Evolutionary conservation across 2,113 vertebrate species (phyloP).

Genomic region (Parus major): DNA sequence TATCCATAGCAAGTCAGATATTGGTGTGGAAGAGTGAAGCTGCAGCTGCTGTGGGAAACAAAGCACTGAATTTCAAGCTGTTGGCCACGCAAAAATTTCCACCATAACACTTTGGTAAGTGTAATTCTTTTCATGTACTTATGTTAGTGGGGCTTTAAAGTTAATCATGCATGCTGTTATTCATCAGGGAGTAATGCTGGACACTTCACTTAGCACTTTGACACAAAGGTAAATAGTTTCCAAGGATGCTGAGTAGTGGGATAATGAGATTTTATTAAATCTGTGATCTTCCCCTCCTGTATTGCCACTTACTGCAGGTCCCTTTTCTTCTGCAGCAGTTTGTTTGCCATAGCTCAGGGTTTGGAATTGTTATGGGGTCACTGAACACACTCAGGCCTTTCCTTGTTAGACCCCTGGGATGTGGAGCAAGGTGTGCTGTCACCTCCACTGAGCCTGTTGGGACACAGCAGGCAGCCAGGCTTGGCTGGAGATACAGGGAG

Average conservation of each 20-base stretch:
- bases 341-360: not conserved
- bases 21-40: not conserved
- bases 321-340: not conserved
- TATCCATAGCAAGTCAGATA: not conserved
- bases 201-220: not conserved
- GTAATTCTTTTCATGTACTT: not conserved
- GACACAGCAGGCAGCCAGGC: not conserved
- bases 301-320: not conserved
- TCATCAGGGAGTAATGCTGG: not conserved
- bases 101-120: not conserved
- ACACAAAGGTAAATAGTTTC: slow-evolving; percentile 20
- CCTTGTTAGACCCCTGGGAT: not conserved
- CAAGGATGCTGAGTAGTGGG: not conserved
- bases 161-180: slow-evolving; percentile 4
- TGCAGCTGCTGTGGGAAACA: not conserved
- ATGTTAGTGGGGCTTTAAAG: not conserved
- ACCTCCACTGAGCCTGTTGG: not conserved
- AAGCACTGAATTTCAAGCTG: not conserved
- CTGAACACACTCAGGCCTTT: not conserved
- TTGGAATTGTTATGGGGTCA: not conserved
- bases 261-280: slow-evolving; percentile 27
- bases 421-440: not conserved
- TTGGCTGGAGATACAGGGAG: not conserved
- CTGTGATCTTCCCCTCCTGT: not conserved
- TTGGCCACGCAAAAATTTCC: not conserved